Base-by-base conservation (phyloP, 2,888 invertebrate genomes). In the Isoperla grammatica region DNA sequence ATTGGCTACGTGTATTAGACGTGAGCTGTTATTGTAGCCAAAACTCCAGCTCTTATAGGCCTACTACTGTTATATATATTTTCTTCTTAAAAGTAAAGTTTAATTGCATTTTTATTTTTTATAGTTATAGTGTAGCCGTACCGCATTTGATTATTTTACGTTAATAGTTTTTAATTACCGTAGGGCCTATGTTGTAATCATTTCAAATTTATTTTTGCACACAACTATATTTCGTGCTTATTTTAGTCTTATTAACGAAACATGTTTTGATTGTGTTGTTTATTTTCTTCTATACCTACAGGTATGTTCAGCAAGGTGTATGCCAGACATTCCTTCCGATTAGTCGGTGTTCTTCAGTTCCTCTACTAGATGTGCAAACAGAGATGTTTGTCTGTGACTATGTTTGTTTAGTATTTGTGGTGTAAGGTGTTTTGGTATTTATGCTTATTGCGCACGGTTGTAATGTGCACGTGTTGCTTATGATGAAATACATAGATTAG, bases 391-490 rank as follows among this genome's bases (percentile, higher is more conserved):
- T 15, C 11, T 40, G 39, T n/a, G 9, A 1, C 23, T 43, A 13
- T 40, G 20, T 42, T 43, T 55, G 15, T 55, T 15, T n/a, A n/a
- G 42, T 12, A 19, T 20, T 56, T 9, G 43, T 23, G 42, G 3
- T 40, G 15, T 15, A 40, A 13, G 42, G 19, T 19, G 46, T 42
- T n/a, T n/a, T 49, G 23, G 23, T 23, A 43, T n/a, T n/a, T 19
- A 46, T 43, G 60, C 56, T 56, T 48, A 61, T 39, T 40, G 64
- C n/a, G n/a, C 64, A 62, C 61, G 62, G 48, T 40, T 63, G 64
- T 63, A 59, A 37, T 57, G 59, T 59, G 64, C 64, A 63, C 61
- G 63, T 54, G 57, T 43, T 23, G 59, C 57, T 57, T 15, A 11
- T 43, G 42, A 12, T n/a, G 22, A 20, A 45, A n/a, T 43, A 37